phyloP scores from a whole-genome alignment of 2,113 vertebrate species.

The Cyanoliseus patagonus region DNA sequence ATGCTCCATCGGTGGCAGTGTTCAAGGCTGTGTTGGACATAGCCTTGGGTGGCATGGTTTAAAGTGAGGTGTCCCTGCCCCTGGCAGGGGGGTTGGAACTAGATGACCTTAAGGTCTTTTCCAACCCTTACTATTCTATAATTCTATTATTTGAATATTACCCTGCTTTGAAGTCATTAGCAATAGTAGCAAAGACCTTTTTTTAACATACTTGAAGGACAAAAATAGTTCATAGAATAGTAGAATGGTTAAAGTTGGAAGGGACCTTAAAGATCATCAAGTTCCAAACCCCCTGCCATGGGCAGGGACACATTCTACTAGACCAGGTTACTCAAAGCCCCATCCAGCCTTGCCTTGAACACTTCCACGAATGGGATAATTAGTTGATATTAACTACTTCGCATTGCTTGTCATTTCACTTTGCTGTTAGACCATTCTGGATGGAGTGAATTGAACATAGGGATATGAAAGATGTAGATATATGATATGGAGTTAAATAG shows the following conservation, averaged over 20 bases:
- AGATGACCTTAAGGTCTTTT: too few relatives aligned
- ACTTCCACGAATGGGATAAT: neutral
- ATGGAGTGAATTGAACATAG: neutral
- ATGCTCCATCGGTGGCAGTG: too few relatives aligned
- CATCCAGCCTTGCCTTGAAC: neutral
- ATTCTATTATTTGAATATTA: neutral
- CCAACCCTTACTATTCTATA: too few relatives aligned
- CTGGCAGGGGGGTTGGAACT: too few relatives aligned
- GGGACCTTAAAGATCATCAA: neutral
- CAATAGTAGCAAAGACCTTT: neutral
- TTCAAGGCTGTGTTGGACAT: too few relatives aligned
- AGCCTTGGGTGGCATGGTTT: too few relatives aligned
- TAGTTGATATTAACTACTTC: neutral
- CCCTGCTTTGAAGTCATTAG: neutral
- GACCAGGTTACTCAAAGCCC: neutral
- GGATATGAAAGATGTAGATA: neutral
- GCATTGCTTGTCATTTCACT: neutral
- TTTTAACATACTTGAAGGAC: neutral
- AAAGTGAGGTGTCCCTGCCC: too few relatives aligned
- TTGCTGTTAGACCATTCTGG: neutral
- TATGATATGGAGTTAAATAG: neutral
- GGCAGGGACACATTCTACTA: neutral
- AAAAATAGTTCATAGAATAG: neutral
- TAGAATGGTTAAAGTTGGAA: neutral
- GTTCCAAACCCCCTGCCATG: neutral